Evolutionary conservation across 2,797 vertebrate genomes (phyloP).

Genomic region (Phataginus tricuspis): DNA sequence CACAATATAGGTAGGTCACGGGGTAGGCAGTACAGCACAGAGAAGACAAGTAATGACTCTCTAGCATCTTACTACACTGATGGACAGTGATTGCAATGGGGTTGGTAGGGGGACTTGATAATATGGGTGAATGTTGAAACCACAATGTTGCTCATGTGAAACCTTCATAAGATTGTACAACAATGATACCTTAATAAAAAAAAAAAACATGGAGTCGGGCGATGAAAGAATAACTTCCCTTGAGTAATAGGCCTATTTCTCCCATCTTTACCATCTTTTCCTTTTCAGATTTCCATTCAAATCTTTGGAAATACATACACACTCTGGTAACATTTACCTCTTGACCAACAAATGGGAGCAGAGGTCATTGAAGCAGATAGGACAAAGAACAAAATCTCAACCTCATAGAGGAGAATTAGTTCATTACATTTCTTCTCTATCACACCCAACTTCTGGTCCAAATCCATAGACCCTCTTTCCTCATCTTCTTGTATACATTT

Average conservation of each 20-base stretch:
- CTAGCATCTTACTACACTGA: too few relatives aligned
- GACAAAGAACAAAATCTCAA: neutral
- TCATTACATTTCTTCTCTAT: neutral
- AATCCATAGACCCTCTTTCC: neutral
- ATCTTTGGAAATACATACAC: slow-evolving; percentile 20
- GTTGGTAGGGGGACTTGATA: too few relatives aligned
- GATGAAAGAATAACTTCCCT: neutral
- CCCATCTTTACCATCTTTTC: neutral
- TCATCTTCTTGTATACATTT: neutral
- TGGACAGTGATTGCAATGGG: too few relatives aligned
- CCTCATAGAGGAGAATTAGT: neutral
- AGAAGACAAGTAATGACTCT: too few relatives aligned
- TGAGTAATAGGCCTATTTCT: neutral
- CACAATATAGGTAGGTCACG: too few relatives aligned
- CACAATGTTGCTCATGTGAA: too few relatives aligned
- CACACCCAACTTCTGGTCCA: neutral
- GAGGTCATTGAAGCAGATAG: neutral
- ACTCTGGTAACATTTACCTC: neutral
- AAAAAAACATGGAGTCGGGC: neutral
- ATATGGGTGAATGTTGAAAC: too few relatives aligned
- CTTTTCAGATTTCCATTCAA: neutral
- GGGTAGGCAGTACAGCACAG: too few relatives aligned
- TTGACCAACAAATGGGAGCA: neutral
- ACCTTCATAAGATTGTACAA: too few relatives aligned
- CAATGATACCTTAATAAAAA: too few relatives aligned